Percentiles rank a stretch among this genome's conserved stretches.
Evolutionary conservation across 2,888 invertebrate genomes (phyloP).

Genomic region (Andrena praecox): DNA sequence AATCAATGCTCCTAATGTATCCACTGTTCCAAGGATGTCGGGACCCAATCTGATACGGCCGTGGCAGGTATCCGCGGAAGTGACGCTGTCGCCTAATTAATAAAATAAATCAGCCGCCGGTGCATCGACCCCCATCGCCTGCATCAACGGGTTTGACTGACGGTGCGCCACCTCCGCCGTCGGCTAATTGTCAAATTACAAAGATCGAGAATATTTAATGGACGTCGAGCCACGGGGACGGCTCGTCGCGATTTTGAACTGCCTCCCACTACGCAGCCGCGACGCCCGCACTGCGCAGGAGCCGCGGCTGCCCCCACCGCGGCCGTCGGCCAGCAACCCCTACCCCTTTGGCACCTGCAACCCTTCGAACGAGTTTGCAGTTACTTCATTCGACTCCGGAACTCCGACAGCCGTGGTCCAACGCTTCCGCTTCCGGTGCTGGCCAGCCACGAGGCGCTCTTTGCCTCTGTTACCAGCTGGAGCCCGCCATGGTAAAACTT

Average conservation of each 20-base stretch:
- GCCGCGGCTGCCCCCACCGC: slow-evolving; percentile 62
- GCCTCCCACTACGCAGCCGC: not conserved
- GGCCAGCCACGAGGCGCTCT: slow-evolving; percentile 47
- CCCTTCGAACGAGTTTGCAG: slow-evolving; percentile 62
- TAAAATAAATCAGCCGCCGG: slow-evolving; percentile 71
- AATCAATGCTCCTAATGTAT: slow-evolving; percentile 45
- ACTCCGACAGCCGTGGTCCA: slow-evolving; percentile 69
- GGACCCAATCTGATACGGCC: slow-evolving; percentile 17
- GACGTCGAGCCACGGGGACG: slow-evolving; percentile 64
- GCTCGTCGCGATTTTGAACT: slow-evolving; percentile 45
- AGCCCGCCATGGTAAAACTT: slow-evolving; percentile 47
- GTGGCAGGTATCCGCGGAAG: slow-evolving; percentile 49
- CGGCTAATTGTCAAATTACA: slow-evolving; percentile 80
- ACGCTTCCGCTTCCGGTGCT: slow-evolving; percentile 69
- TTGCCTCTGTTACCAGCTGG: slow-evolving; percentile 32
- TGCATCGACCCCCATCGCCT: slow-evolving; percentile 62
- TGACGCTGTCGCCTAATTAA: slow-evolving; percentile 68
- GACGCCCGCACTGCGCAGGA: slow-evolving; percentile 61
- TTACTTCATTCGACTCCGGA: slow-evolving; percentile 78
- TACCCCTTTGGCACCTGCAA: slow-evolving; percentile 71
- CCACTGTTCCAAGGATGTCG: slow-evolving; percentile 21
- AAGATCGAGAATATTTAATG: slow-evolving; percentile 79
- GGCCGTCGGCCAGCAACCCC: slow-evolving; percentile 53
- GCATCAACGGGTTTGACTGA: slow-evolving; percentile 66
- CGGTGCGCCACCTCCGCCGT: slow-evolving; percentile 62